phyloP scores from a whole-genome alignment of 2,797 vertebrate species.

The Sternotherus odoratus region DNA sequence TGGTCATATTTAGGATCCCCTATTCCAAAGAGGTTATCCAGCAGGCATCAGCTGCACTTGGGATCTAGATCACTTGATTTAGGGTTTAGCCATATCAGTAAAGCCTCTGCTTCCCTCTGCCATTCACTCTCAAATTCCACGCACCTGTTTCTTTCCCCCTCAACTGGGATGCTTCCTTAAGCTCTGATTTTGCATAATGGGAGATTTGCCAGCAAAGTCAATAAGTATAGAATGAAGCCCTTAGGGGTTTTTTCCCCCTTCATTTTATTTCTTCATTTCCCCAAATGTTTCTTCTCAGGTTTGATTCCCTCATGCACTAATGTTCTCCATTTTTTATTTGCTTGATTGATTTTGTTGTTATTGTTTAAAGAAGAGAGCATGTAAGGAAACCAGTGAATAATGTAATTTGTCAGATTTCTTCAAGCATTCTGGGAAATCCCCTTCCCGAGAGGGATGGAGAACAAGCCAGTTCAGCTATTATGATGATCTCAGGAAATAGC shows the following conservation, averaged over 20 bases:
- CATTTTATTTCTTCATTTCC: slow-evolving; percentile 8
- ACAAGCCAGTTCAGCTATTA: slow-evolving; percentile 11
- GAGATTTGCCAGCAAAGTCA: slow-evolving; percentile 32
- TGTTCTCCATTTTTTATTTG: not conserved
- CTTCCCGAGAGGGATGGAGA: not conserved
- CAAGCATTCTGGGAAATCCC: slow-evolving; percentile 22
- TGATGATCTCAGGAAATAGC: slow-evolving; percentile 1
- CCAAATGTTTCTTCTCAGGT: slow-evolving; percentile 22
- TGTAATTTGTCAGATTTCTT: slow-evolving; percentile 6
- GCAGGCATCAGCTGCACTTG: not conserved
- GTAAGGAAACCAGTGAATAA: slow-evolving; percentile 9
- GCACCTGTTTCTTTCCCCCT: slow-evolving; percentile 2
- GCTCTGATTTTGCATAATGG: slow-evolving; percentile 14
- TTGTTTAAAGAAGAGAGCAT: not conserved
- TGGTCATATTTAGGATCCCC: not conserved
- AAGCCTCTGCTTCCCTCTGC: not conserved
- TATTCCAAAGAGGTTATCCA: slow-evolving; percentile 24
- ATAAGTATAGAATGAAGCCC: slow-evolving; percentile 3
- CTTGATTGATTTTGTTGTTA: not conserved
- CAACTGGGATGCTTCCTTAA: slow-evolving; percentile 22
- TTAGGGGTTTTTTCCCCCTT: not conserved
- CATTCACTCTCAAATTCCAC: slow-evolving; percentile 9
- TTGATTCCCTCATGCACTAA: not conserved
- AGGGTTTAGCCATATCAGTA: slow-evolving; percentile 24
- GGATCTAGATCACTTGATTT: not conserved